These are phyloP conservation scores for Lacerta bilineata DNA, from an alignment of 2,797 vertebrate genomes.

Conservation along the genomic window DNA sequence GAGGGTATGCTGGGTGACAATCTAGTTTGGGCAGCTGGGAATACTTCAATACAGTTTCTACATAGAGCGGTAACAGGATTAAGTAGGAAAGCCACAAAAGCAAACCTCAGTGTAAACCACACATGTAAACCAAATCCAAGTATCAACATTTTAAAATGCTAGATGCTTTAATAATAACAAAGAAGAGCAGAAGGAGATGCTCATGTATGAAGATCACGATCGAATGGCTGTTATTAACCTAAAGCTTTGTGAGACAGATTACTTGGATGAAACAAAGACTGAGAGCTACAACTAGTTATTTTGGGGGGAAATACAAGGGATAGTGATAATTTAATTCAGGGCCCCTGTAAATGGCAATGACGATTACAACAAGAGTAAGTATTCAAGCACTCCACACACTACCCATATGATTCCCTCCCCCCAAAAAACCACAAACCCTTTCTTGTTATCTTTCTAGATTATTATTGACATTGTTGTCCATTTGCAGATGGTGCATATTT, in stretches of 20 bases:
- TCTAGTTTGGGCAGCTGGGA: not conserved
- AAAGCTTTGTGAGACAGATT: not conserved
- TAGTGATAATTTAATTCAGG: not conserved
- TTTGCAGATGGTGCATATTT: not conserved
- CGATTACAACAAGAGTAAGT: slow-evolving; percentile 24
- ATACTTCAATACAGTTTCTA: not conserved
- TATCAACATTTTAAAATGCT: not conserved
- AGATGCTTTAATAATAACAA: not conserved
- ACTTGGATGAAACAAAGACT: not conserved
- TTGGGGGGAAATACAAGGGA: not conserved
- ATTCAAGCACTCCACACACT: not conserved
- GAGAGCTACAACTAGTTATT: not conserved
- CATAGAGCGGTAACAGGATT: not conserved
- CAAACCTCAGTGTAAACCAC: not conserved
- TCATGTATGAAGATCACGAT: not conserved
- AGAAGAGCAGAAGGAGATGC: not conserved
- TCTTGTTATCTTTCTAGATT: not conserved
- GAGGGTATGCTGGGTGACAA: not conserved
- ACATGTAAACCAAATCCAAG: not conserved
- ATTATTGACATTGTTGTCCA: not conserved
- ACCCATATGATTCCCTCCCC: not conserved
- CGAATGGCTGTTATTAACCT: not conserved
- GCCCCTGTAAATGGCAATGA: not conserved
- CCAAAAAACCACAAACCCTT: not conserved
- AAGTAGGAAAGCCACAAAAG: not conserved